Evolutionary conservation across 2,888 invertebrate genomes (phyloP).

Genomic region (Drepana falcataria): DNA sequence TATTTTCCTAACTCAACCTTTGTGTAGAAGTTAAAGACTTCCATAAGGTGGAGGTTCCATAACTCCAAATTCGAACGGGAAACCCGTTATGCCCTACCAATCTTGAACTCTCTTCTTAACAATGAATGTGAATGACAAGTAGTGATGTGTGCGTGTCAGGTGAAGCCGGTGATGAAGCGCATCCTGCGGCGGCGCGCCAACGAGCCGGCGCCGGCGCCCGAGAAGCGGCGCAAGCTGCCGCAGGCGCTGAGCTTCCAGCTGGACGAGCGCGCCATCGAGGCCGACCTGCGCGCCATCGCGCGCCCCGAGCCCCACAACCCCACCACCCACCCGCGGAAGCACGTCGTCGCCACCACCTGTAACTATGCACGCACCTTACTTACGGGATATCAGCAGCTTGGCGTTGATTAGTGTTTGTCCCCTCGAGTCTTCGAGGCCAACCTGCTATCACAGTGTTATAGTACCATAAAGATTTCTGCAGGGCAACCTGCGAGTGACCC

Average conservation of each 20-base stretch:
- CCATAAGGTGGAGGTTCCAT: too few relatives aligned
- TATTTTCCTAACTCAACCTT: too few relatives aligned
- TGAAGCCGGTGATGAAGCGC: slow-evolving; percentile 97
- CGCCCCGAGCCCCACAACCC: slow-evolving; percentile 31
- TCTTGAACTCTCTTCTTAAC: too few relatives aligned
- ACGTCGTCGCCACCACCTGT: slow-evolving; percentile 56
- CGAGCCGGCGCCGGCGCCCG: slow-evolving; percentile 93
- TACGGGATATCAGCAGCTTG: too few relatives aligned
- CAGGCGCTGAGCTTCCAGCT: slow-evolving; percentile 90
- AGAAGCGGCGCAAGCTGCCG: slow-evolving; percentile 91
- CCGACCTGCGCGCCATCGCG: slow-evolving; percentile 87
- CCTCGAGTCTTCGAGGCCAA: too few relatives aligned
- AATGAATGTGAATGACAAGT: not conserved
- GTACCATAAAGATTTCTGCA: too few relatives aligned
- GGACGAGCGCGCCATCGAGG: slow-evolving; percentile 93
- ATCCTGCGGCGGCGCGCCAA: slow-evolving; percentile 95
- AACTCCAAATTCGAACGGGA: too few relatives aligned
- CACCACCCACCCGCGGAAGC: slow-evolving; percentile 52
- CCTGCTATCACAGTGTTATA: too few relatives aligned
- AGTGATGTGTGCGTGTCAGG: slow-evolving; percentile 48
- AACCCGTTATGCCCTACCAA: too few relatives aligned
- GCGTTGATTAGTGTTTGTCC: too few relatives aligned
- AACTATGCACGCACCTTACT: slow-evolving; percentile 21
- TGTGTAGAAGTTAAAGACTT: too few relatives aligned
- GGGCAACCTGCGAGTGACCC: too few relatives aligned